A percentile compares a stretch with the other conserved stretches of the same genome.
Evolutionary conservation across 2,888 invertebrate genomes (phyloP).

Genomic region (Melanargia galathea): DNA sequence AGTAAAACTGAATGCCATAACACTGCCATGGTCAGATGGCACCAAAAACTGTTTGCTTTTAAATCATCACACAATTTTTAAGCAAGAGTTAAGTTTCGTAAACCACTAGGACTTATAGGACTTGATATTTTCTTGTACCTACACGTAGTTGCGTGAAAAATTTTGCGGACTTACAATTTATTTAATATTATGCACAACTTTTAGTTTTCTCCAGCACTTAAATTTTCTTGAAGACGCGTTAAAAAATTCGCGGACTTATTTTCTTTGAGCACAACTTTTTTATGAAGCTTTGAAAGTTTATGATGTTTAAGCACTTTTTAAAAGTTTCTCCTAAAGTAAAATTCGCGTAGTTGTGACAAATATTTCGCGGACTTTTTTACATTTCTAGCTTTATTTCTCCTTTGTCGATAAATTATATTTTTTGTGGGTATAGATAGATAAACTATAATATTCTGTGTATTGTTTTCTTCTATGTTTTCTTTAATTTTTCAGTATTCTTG

Average conservation of each 20-base stretch:
- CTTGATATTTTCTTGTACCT: too few relatives aligned
- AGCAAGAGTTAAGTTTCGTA: neutral
- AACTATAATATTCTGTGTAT: too few relatives aligned
- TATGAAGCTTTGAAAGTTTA: neutral
- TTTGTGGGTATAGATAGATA: too few relatives aligned
- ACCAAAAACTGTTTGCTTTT: constrained; percentile 12
- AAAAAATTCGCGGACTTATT: neutral
- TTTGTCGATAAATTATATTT: too few relatives aligned
- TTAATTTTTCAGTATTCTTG: neutral
- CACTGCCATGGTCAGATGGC: constrained; percentile 48
- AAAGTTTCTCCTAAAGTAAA: neutral
- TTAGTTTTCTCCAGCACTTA: neutral
- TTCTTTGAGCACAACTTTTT: neutral
- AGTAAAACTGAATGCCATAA: constrained; percentile 42
- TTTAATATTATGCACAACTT: neutral
- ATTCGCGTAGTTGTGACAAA: neutral
- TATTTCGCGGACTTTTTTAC: neutral
- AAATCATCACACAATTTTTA: constrained; percentile 35
- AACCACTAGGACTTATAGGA: neutral
- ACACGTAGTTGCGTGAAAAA: too few relatives aligned
- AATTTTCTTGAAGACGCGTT: neutral
- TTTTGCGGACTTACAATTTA: neutral
- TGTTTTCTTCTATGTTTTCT: neutral
- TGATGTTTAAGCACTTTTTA: neutral
- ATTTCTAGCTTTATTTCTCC: too few relatives aligned